Base-by-base conservation (phyloP, 2,888 invertebrate genomes). In the Conomelus anceps region DNA sequence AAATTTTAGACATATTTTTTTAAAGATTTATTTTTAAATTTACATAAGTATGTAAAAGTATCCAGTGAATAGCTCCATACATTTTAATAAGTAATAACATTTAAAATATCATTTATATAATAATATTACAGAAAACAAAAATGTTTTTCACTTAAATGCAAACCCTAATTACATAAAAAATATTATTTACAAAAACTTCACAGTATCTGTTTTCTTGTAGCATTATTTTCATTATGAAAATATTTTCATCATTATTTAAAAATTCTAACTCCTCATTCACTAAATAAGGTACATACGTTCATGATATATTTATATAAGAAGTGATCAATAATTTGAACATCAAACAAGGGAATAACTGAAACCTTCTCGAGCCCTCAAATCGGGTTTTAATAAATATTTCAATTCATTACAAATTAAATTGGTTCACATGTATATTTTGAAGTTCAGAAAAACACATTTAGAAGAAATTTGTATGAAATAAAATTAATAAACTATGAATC, bases 271-370 rank as follows among this genome's bases (percentile, higher is more conserved):
- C 63, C n/a, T 63, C 63, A 63, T 63, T n/a, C 63, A 63, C 63
- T 63, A 63, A 63, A 90, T 90, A 91, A 91, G 91, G 91, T 91
- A 91, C 91, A 90, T 90, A 88, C 89, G 89, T 90, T 63, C 63
- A 63, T 63, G 63, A 63, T 63, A 63, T 63, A 63, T 63, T 63
- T n/a, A 63, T 63, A 63, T 63, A 63, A 63, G 63, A 63, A 63
- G 63, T 63, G 63, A 63, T 63, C 63, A n/a, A 63, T 63, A 63
- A n/a, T 63, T 63, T 63, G n/a, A 63, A 63, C 63, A 63, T 63
- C n/a, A 63, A 63, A 63, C 63, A n/a, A 63, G n/a, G 63, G 63
- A n/a, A 63, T 63, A 63, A 63, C 63, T 20, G 1, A 63, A 63
- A n/a, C 63, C 63, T 63, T 20, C n/a, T 63, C n/a, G 3, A n/a